Evolutionary conservation across 2,797 vertebrate genomes (phyloP).

Genomic region (Todus mexicanus): DNA sequence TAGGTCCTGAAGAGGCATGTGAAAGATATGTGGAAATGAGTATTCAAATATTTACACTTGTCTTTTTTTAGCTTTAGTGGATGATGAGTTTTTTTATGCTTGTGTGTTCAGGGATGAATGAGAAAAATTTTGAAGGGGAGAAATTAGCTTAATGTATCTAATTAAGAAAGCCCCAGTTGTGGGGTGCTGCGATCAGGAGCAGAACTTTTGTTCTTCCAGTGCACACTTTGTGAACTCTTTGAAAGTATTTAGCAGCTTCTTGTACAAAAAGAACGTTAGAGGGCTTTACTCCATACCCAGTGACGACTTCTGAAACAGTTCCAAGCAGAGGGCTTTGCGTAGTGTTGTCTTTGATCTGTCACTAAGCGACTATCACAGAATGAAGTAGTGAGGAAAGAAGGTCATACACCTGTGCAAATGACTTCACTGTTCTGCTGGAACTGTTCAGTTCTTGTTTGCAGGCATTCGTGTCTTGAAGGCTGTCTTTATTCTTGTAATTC

Average conservation of each 20-base stretch:
- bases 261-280: too few relatives aligned
- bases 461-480: background rate
- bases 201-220: background rate
- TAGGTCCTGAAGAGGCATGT: rapidly evolving
- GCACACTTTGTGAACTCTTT: background rate
- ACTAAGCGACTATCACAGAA: background rate
- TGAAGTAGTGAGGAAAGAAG: background rate
- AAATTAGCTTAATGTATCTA: background rate
- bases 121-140: background rate
- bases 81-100: background rate
- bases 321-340: background rate
- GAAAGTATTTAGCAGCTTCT: background rate
- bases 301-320: background rate
- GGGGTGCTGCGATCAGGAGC: background rate
- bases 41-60: background rate
- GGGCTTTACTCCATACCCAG: background rate
- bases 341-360: background rate
- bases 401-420: background rate
- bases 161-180: background rate
- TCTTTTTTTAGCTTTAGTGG: background rate
- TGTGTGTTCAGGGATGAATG: background rate
- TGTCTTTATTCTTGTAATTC: background rate
- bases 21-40: background rate
- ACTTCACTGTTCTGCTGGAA: background rate
- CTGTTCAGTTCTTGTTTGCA: background rate